These are phyloP conservation scores for Salmo trutta DNA, from an alignment of 2,797 vertebrate genomes.

Conservation along the genomic window DNA sequence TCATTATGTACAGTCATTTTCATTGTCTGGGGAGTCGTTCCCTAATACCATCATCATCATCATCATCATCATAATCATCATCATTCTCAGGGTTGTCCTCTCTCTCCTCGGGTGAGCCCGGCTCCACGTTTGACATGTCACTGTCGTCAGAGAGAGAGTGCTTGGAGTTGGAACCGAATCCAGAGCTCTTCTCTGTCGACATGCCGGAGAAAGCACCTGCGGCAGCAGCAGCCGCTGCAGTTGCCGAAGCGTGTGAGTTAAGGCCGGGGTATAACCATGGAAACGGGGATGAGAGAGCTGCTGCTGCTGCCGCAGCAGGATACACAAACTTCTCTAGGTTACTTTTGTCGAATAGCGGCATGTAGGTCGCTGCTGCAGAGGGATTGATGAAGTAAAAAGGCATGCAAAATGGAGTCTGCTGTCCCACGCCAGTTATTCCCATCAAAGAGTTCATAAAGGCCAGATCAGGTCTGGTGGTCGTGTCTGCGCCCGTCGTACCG, in stretches of 20 bases:
- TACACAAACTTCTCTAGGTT: constrained; percentile 89
- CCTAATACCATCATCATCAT: constrained; percentile 31
- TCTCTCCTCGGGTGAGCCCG: constrained; percentile 61
- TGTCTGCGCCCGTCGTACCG: constrained; percentile 54
- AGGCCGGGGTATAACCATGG: constrained; percentile 87
- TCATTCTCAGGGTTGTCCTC: constrained; percentile 65
- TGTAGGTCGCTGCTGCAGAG: constrained; percentile 87
- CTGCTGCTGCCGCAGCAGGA: constrained; percentile 70
- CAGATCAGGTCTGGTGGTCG: constrained; percentile 74
- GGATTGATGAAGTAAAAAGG: constrained; percentile 94
- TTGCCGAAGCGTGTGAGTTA: constrained; percentile 72
- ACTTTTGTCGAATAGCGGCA: constrained; percentile 91
- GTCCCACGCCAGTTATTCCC: constrained; percentile 84
- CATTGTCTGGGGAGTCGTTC: constrained; percentile 55
- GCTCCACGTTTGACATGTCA: constrained; percentile 63
- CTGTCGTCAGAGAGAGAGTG: constrained; percentile 63
- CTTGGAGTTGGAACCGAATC: constrained; percentile 64
- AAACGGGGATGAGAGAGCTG: constrained; percentile 76
- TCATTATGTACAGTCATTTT: constrained; percentile 38
- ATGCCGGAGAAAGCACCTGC: constrained; percentile 80
- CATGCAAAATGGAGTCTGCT: constrained; percentile 90
- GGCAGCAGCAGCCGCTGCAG: constrained; percentile 25
- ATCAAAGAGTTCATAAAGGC: constrained; percentile 88
- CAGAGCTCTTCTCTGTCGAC: constrained; percentile 71
- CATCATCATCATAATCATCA: constrained; percentile 28